Conservation (phyloP, 2,888 invertebrate species). For the Prionchulus punctatus region DNA sequence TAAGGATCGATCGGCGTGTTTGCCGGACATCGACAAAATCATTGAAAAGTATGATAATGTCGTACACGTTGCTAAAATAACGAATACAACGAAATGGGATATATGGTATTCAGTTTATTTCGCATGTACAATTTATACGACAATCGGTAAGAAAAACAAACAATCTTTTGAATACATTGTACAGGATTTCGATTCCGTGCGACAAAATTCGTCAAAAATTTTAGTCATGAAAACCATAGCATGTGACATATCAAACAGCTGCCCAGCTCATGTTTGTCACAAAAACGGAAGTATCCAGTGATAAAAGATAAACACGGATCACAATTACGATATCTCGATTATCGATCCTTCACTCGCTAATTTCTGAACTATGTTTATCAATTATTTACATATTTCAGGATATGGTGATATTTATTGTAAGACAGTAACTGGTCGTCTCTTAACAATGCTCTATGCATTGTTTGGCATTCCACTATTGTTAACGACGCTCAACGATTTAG, state of each 20-base stretch:
- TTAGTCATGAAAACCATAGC: too few relatives aligned
- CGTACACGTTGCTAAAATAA: neutral
- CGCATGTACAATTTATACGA: conserved; percentile 16
- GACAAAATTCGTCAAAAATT: too few relatives aligned
- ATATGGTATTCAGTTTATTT: conserved; percentile 12
- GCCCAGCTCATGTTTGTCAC: neutral
- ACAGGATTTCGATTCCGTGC: too few relatives aligned
- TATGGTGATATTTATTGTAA: conserved; percentile 89
- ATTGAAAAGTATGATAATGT: conserved; percentile 1
- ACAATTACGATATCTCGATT: too few relatives aligned
- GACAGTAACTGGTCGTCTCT: conserved; percentile 61
- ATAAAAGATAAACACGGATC: too few relatives aligned
- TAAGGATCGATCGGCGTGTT: too few relatives aligned
- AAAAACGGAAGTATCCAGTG: too few relatives aligned
- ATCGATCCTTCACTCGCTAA: too few relatives aligned
- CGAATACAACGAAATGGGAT: conserved; percentile 5
- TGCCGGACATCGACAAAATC: too few relatives aligned
- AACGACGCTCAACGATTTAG: conserved; percentile 81
- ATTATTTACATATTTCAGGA: conserved; percentile 49
- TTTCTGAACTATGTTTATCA: too few relatives aligned
- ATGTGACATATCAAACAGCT: neutral
- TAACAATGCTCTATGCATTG: conserved; percentile 74
- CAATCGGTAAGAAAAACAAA: conserved; percentile 27
- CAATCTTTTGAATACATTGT: too few relatives aligned
- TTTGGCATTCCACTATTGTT: conserved; percentile 89